These are phyloP conservation scores for Muntiacus reevesi DNA, from an alignment of 2,113 vertebrate genomes.

Conservation along the genomic window DNA sequence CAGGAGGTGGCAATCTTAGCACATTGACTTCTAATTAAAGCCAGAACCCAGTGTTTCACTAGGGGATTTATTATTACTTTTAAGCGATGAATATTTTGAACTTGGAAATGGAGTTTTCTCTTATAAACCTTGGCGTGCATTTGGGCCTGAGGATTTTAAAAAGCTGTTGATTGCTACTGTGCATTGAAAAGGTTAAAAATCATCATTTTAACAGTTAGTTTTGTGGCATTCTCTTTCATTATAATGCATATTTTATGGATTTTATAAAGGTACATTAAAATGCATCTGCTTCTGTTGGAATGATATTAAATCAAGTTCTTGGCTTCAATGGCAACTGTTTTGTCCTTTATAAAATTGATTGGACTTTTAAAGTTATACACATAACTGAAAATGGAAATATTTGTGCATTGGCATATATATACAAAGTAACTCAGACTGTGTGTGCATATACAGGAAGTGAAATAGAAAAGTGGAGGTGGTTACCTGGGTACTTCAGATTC, in stretches of 20 bases:
- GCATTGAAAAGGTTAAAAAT: conserved; percentile 38
- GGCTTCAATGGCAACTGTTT: not conserved
- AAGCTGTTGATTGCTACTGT: conserved; percentile 14
- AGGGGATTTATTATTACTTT: conserved; percentile 41
- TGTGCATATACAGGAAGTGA: not conserved
- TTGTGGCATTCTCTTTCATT: conserved; percentile 29
- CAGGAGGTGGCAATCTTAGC: conserved; percentile 20
- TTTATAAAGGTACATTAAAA: conserved; percentile 36
- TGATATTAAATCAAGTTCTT: conserved; percentile 14
- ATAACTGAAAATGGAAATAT: not conserved
- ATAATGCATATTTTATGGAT: not conserved
- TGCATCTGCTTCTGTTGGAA: conserved; percentile 31
- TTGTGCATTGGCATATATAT: not conserved
- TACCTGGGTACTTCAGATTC: not conserved
- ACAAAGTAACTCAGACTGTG: not conserved
- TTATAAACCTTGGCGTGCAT: conserved; percentile 30
- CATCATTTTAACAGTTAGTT: conserved; percentile 29
- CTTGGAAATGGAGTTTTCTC: conserved; percentile 8
- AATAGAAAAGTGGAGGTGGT: not conserved
- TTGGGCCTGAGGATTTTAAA: conserved; percentile 42
- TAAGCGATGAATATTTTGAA: conserved; percentile 51
- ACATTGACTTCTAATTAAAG: conserved; percentile 51
- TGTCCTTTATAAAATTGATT: not conserved
- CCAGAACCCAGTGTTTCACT: conserved; percentile 17
- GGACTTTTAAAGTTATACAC: not conserved